These are phyloP conservation scores for Carcharodon carcharias DNA, from an alignment of 2,797 vertebrate genomes.

Conservation along the genomic window DNA sequence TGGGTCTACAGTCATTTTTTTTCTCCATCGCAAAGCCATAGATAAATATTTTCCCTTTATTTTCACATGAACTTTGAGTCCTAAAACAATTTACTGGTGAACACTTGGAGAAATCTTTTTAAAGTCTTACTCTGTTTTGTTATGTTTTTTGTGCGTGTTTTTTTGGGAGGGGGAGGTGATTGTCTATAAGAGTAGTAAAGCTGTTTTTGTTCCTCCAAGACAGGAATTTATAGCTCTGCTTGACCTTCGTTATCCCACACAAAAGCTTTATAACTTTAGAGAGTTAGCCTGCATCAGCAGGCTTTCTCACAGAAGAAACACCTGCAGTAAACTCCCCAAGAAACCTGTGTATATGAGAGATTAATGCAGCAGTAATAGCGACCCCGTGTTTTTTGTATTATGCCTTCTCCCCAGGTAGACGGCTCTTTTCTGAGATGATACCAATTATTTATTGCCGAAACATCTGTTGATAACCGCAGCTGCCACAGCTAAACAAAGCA, in stretches of 20 bases:
- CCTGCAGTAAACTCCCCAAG: constrained; percentile 60
- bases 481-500: constrained; percentile 64
- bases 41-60: constrained; percentile 9
- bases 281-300: constrained; percentile 46
- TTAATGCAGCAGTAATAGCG: constrained; percentile 61
- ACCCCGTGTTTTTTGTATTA: constrained; percentile 56
- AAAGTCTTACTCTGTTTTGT: not conserved
- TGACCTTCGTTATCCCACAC: constrained; percentile 53
- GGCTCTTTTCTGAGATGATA: constrained; percentile 62
- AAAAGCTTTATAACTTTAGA: constrained; percentile 50
- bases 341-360: constrained; percentile 65
- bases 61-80: not conserved
- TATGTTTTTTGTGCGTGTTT: constrained; percentile 23
- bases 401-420: constrained; percentile 66
- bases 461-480: constrained; percentile 74
- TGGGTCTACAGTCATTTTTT: not conserved
- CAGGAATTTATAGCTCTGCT: constrained; percentile 63
- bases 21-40: not conserved
- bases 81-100: not conserved
- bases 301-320: constrained; percentile 57
- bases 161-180: not conserved
- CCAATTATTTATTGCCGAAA: constrained; percentile 72
- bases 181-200: constrained; percentile 40
- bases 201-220: constrained; percentile 59
- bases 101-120: not conserved